Conservation (phyloP, 2,797 vertebrate genomes). For the Leucoraja ocellata region DNA sequence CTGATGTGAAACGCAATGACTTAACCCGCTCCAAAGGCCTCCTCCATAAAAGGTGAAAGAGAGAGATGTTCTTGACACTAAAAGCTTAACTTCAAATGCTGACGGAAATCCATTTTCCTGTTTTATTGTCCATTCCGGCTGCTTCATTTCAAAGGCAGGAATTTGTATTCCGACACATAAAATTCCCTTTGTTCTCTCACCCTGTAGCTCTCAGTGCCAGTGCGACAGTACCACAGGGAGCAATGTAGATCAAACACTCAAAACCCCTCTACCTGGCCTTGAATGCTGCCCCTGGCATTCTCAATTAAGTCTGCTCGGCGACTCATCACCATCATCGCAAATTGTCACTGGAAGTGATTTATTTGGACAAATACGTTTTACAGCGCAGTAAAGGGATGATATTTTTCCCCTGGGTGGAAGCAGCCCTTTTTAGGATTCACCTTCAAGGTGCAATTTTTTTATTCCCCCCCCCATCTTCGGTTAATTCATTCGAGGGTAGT, state of each 20-base stretch:
- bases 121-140: slow-evolving; percentile 81
- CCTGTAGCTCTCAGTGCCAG: slow-evolving; percentile 85
- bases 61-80: slow-evolving; percentile 71
- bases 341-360: slow-evolving; percentile 91
- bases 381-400: neutral
- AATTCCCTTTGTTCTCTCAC: slow-evolving; percentile 86
- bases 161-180: slow-evolving; percentile 76
- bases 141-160: slow-evolving; percentile 79
- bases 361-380: slow-evolving; percentile 59
- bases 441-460: no score
- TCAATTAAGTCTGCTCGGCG: slow-evolving; percentile 80
- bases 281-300: slow-evolving; percentile 82
- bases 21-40: slow-evolving; percentile 51
- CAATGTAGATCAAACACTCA: slow-evolving; percentile 77
- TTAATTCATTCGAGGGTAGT: no score
- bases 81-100: slow-evolving; percentile 95
- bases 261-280: slow-evolving; percentile 75
- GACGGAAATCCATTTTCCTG: slow-evolving; percentile 90
- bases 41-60: slow-evolving; percentile 43
- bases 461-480: no score
- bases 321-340: slow-evolving; percentile 61
- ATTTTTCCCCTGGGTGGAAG: neutral
- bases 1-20: slow-evolving; percentile 34
- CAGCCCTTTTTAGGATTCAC: neutral
- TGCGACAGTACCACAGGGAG: slow-evolving; percentile 73